These are phyloP conservation scores for Apodemia duryi DNA, from an alignment of 2,888 invertebrate species.

Conservation along the genomic window DNA sequence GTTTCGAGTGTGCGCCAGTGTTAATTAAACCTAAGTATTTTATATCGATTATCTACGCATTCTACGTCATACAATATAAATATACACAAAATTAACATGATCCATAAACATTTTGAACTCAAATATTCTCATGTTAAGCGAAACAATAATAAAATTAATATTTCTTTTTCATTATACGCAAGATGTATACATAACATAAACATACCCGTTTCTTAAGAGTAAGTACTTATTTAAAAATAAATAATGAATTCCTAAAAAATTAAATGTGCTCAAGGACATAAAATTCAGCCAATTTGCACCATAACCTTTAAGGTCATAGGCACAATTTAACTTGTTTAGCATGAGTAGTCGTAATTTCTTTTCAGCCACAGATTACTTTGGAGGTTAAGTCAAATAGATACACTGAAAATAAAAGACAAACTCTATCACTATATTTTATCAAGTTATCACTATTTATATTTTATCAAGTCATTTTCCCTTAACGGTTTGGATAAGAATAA, in stretches of 20 bases:
- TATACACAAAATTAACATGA: slow-evolving; percentile 19
- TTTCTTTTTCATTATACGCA: not conserved
- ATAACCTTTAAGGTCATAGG: too few species aligned
- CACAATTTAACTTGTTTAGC: too few species aligned
- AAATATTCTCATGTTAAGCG: slow-evolving; percentile 3
- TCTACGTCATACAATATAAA: slow-evolving; percentile 2
- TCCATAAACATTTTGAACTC: slow-evolving; percentile 15
- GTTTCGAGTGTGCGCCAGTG: not conserved
- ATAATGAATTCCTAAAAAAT: not conserved
- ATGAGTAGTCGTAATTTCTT: too few species aligned
- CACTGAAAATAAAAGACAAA: too few species aligned
- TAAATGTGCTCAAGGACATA: not conserved
- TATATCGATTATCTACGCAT: slow-evolving; percentile 17
- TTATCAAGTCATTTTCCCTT: too few species aligned
- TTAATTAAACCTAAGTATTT: slow-evolving; percentile 23
- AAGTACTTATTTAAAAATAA: slow-evolving; percentile 12
- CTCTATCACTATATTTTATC: too few species aligned
- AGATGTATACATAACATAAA: slow-evolving; percentile 6
- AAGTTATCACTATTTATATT: too few species aligned
- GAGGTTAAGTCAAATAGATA: too few species aligned
- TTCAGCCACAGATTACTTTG: too few species aligned
- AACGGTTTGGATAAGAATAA: too few species aligned
- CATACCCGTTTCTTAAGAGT: slow-evolving; percentile 12
- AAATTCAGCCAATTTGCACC: not conserved
- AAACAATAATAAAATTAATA: slow-evolving; percentile 6